Evolutionary conservation across 2,113 vertebrate genomes (phyloP), one percentile per base, ranked within the genome.

Genomic region (Caranx melampygus): DNA sequence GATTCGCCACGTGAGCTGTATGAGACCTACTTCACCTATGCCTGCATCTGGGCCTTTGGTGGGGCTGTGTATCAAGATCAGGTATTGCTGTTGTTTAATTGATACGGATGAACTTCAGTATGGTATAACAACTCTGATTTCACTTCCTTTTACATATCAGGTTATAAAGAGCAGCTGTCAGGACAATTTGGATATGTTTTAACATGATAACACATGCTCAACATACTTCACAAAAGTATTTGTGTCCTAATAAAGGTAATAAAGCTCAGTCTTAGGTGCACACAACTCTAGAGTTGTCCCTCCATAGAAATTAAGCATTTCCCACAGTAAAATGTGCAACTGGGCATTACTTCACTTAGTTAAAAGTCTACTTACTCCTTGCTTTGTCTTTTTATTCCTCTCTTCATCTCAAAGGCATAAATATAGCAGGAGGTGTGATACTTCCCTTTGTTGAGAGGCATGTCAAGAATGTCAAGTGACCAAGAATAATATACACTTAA

Each of bases 21-120:
- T 62, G 94, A 96, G 88, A 95, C 93, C 40, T 95, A 90, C 88
- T 96, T 97, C 93, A 94, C 92, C 75, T 96, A 95, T 91, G 92
- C 93, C 65, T 95, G 93, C 75, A 92, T 96, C 75, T 95, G 94
- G 92, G 90, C 94, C 79, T 97, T 96, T 70, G 95, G 95, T 57
- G 95, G 95, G 4, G 93, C 94, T 34, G 84, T 96, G 31, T 94
- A 93, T 82, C 93, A 94, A 73, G 95, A 96, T 86, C 96, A 96
- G 88, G 88, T 92, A 87, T 80, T 31, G 1, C 5, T 52, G 34
- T 75, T 6, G 12, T 85, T 69, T 51, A 14, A 82, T 58, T 81
- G 5, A 58, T 26, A 3, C 47, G 3, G 2, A 71, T 45, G 9
- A 13, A 49, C 44, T 26, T 52, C 10, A 42, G 33, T 42, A 5